Conservation (phyloP, 2,797 vertebrate genomes). For the Rhinophrynus dorsalis region DNA sequence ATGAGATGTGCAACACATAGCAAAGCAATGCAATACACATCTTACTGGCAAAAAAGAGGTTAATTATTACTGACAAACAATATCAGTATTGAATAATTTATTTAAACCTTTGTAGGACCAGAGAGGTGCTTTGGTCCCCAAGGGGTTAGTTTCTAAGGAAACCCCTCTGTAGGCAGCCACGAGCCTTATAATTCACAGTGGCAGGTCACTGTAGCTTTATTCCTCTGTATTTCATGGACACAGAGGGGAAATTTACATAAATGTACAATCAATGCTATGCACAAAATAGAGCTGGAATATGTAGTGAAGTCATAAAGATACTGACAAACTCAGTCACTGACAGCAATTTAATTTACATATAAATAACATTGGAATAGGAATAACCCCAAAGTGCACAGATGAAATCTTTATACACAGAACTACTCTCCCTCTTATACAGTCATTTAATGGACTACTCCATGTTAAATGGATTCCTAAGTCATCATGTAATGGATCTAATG, state of each 20-base stretch:
- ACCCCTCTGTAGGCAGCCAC: background rate
- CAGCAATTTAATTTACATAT: constrained; percentile 44
- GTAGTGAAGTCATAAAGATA: constrained; percentile 25
- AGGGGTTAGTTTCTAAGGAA: background rate
- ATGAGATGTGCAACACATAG: too few relatives aligned
- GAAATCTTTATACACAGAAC: constrained; percentile 13
- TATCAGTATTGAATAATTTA: too few relatives aligned
- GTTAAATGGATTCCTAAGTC: constrained; percentile 6
- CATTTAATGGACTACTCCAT: constrained; percentile 12
- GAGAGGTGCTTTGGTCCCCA: too few relatives aligned
- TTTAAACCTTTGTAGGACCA: too few relatives aligned
- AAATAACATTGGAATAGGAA: constrained; percentile 26
- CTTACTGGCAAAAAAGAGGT: too few relatives aligned
- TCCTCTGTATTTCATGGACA: background rate
- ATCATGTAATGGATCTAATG: constrained; percentile 4
- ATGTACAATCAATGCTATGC: constrained; percentile 21
- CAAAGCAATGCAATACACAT: too few relatives aligned
- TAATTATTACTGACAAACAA: too few relatives aligned
- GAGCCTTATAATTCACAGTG: background rate
- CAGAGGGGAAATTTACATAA: constrained; percentile 7
- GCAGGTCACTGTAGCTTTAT: background rate
- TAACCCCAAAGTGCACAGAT: constrained; percentile 13
- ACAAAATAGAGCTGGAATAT: constrained; percentile 22
- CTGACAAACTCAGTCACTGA: constrained; percentile 8
- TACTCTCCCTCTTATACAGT: background rate